Base-by-base conservation (phyloP, 2,113 vertebrate species). In the Oreochromis niloticus region DNA sequence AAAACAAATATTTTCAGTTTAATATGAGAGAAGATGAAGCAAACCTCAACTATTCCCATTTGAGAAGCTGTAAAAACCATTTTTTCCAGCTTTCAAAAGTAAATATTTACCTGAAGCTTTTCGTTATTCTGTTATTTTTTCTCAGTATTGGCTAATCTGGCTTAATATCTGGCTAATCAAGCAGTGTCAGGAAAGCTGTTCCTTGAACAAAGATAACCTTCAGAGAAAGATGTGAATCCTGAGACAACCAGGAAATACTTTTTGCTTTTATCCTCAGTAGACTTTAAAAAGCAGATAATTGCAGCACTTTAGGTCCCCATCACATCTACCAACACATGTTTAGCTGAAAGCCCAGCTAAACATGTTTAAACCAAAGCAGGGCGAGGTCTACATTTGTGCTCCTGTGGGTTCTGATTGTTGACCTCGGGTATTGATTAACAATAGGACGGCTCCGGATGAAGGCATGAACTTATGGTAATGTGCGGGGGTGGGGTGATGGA, bases 341-440 rank as follows among this genome's bases (percentile, higher is more conserved):
- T 17, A 78, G 27, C 46, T 61, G 39, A 46, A 81, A 57, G 14
- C 22, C 16, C 39, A 75, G 59, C 59, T 63, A 63, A 63, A 63
- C 59, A 6, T 34, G 16, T 6, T 30, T 34, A 19, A 81, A 86
- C 50, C 43, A 80, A 80, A 71, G 63, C 16, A n/a, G 36, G 30
- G n/a, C 27, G 30, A 57, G 50, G 61, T 78, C 63, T 61, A 34
- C 39, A 24, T 17, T 55, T 8, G 36, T 16, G 79, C 24, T 81
- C 39, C 84, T 32, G 27, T 19, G 9, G 27, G 32, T 59, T 85
- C 63, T 4, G 11, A 73, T 46, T 50, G 3, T 82, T 71, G 34
- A 57, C 50, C 79, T 52, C 16, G 4, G 19, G 11, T 80, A 94
- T 73, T 85, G 84, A 92, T 93, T 88, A 93, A 88, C 86, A 66